Evolutionary conservation across 2,113 vertebrate genomes (phyloP), one percentile per base, ranked within the genome.

Genomic region (Equus quagga): DNA sequence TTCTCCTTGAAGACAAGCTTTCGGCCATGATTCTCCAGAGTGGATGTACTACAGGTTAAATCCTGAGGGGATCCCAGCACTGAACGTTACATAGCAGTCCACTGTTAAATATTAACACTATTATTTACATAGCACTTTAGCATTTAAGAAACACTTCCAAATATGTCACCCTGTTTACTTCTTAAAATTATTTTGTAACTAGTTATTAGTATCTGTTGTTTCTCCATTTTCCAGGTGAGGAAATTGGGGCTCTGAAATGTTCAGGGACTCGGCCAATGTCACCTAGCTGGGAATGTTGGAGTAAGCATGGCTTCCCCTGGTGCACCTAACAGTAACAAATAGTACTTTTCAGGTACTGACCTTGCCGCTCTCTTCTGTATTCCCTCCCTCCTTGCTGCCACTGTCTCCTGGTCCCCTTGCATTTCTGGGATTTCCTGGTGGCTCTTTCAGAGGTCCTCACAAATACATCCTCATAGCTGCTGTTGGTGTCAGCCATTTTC

Each of bases 1-100:
- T 97, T 97, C 69, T 96, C 69, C 54, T 78, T 80, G 64, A 96
- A 97, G 89, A 89, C 56, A 60, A 44, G 14, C 44, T 95, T 93
- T 93, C 51, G 93, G 72, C 41, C 93, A 19, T 75, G 82, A 54
- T 82, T 78, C 36, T 92, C 72, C 93, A 72, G 76, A 82, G 58
- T 75, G 28, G 67, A 79, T 81, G 4, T 46, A 21, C 33, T 82
- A 33, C 51, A 79, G 67, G 70, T 92, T 92, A 89, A 92, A n/a
- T 76, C 58, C 24, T 58, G 15, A 51, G n/a, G 56, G 73, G 19
- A 79, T 85, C 19, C 41, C 69, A 76, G 73, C 18, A 28, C 44
- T 83, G 69, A 75, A 94, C 72, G 51, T 90, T 78, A 86, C 56
- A 41, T 62, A 92, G 26, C 49, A 58, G 87, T 76, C 51, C 54